These are phyloP conservation scores for Nixonia krombeini DNA, from an alignment of 1,140 invertebrate genomes.

Conservation along the genomic window DNA sequence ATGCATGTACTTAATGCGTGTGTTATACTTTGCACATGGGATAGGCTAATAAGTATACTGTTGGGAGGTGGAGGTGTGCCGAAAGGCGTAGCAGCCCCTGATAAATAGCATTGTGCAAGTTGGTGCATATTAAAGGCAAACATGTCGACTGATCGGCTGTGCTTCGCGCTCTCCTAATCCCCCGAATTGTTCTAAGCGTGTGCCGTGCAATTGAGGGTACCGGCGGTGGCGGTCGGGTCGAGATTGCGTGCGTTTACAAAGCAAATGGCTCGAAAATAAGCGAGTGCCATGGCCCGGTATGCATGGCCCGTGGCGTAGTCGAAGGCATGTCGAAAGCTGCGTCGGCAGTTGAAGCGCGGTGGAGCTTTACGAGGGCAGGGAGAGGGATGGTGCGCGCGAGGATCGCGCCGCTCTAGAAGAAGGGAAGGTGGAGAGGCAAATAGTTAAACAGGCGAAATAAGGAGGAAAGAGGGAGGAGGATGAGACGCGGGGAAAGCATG, in stretches of 20 bases:
- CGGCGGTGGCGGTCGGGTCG: slow-evolving; percentile 29
- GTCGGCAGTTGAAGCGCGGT: not conserved
- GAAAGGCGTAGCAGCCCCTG: no score
- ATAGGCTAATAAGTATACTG: no score
- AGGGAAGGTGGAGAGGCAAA: no score
- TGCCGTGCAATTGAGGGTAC: slow-evolving; percentile 11
- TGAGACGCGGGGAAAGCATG: slow-evolving; percentile 6
- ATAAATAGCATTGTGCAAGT: no score
- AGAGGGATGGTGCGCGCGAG: not conserved
- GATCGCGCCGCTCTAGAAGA: no score
- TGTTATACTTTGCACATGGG: no score
- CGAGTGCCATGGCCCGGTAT: slow-evolving; percentile 46
- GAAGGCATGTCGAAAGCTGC: slow-evolving; percentile 38
- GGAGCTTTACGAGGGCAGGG: not conserved
- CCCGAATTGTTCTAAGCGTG: not conserved
- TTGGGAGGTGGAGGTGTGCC: no score
- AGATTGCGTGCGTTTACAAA: slow-evolving; percentile 71
- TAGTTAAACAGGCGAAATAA: no score
- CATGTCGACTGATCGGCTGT: no score
- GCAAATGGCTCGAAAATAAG: slow-evolving; percentile 72
- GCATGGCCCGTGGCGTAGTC: slow-evolving; percentile 56
- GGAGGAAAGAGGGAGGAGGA: not conserved
- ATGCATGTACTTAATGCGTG: no score
- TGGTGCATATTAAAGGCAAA: no score
- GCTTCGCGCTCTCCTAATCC: not conserved